Evolutionary conservation across 2,797 vertebrate genomes (phyloP).

Genomic region (Danionella dracula): DNA sequence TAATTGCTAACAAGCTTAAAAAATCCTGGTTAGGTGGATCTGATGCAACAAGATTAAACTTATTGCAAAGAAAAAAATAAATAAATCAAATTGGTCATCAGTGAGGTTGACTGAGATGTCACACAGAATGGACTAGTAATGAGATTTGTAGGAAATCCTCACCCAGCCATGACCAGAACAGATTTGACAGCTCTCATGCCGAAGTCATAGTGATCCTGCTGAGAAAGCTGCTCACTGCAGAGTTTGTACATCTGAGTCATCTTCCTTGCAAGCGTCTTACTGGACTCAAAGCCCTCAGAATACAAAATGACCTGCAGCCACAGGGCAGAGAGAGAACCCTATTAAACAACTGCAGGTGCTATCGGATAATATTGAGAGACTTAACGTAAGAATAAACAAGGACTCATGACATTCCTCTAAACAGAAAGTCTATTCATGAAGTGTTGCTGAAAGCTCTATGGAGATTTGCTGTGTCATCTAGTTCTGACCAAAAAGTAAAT

Average conservation of each 20-base stretch:
- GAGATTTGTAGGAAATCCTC: conserved; percentile 44
- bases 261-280: conserved; percentile 78
- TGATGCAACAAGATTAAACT: too few relatives aligned
- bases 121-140: too few relatives aligned
- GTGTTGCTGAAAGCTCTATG: too few relatives aligned
- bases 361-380: background rate
- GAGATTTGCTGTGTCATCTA: too few relatives aligned
- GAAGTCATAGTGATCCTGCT: conserved; percentile 86
- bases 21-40: too few relatives aligned
- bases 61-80: too few relatives aligned
- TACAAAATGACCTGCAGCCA: conserved; percentile 74
- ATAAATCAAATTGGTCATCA: too few relatives aligned
- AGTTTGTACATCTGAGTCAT: conserved; percentile 90
- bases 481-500: too few relatives aligned
- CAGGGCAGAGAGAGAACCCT: background rate
- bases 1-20: too few relatives aligned
- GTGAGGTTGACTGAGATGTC: too few relatives aligned
- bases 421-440: too few relatives aligned
- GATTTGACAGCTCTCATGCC: conserved; percentile 86
- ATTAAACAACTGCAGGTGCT: background rate
- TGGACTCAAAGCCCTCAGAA: conserved; percentile 84
- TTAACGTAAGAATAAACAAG: background rate
- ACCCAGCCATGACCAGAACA: conserved; percentile 85
- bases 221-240: conserved; percentile 85
- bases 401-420: background rate